Percentiles rank a stretch among this genome's conserved stretches.
phyloP scores from a whole-genome alignment of 2,888 invertebrate genomes.

The Dolichopus griseipennis region DNA sequence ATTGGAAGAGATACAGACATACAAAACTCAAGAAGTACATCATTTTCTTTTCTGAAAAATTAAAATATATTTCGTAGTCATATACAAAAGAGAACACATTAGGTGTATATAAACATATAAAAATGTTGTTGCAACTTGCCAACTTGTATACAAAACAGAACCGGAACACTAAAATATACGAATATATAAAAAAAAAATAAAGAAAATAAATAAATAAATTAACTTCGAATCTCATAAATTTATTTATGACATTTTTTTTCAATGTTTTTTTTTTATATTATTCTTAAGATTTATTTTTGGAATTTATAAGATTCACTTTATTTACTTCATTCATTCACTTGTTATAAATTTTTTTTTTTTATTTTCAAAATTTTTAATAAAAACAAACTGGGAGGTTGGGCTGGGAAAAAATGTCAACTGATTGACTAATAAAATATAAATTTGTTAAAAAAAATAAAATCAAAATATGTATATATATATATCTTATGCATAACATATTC shows the following conservation, averaged over 20 bases:
- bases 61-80: too few relatives aligned
- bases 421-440: constrained; percentile 4
- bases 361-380: background rate
- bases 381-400: background rate
- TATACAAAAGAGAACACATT: too few relatives aligned
- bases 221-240: constrained; percentile 6
- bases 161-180: background rate
- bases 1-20: too few relatives aligned
- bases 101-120: too few relatives aligned
- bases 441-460: background rate
- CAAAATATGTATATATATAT: too few relatives aligned
- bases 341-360: background rate
- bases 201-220: background rate
- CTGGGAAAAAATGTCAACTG: constrained; percentile 3
- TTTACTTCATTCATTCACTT: background rate
- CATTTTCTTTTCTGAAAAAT: too few relatives aligned
- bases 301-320: background rate
- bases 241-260: background rate
- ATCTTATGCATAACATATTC: too few relatives aligned
- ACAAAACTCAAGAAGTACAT: too few relatives aligned
- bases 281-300: background rate
- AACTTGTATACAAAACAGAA: background rate
- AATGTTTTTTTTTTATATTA: background rate
- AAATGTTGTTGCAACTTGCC: background rate
- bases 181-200: background rate